phyloP scores from a whole-genome alignment of 2,888 invertebrate genomes.

The Syrista parreyssii region DNA sequence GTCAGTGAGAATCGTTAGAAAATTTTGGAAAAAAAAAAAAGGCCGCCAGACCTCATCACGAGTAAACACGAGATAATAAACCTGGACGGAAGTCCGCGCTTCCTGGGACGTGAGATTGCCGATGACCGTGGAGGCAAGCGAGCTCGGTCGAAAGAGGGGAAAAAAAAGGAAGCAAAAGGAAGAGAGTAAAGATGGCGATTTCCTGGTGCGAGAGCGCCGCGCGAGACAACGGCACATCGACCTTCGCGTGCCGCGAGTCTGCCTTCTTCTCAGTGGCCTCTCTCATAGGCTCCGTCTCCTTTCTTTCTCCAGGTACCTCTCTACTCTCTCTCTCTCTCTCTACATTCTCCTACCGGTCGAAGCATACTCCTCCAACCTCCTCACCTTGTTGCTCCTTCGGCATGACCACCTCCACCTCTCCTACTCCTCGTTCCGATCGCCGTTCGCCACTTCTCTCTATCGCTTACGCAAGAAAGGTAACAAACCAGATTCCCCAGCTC shows the following conservation, averaged over 20 bases:
- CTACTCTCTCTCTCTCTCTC: slow-evolving; percentile 10
- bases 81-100: background rate
- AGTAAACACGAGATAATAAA: background rate
- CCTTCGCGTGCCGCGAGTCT: slow-evolving; percentile 57
- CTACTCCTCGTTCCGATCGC: slow-evolving; percentile 6
- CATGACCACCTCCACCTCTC: slow-evolving; percentile 4
- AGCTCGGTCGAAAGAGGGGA: slow-evolving; percentile 28
- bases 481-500: slow-evolving; percentile 23
- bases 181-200: slow-evolving; percentile 33
- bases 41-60: background rate
- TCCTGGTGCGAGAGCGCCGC: slow-evolving; percentile 32
- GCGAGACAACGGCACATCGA: slow-evolving; percentile 36
- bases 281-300: background rate
- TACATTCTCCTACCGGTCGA: slow-evolving; percentile 19
- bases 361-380: slow-evolving; percentile 25
- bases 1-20: background rate
- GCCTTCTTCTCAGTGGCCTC: slow-evolving; percentile 17
- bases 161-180: slow-evolving; percentile 7
- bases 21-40: background rate
- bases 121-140: background rate
- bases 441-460: slow-evolving; percentile 18
- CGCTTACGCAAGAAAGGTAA: slow-evolving; percentile 8
- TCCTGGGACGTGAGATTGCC: background rate
- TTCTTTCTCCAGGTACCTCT: background rate
- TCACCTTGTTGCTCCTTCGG: slow-evolving; percentile 21